phyloP scores from a whole-genome alignment of 2,797 vertebrate genomes.

The Hoplostethus mediterraneus region DNA sequence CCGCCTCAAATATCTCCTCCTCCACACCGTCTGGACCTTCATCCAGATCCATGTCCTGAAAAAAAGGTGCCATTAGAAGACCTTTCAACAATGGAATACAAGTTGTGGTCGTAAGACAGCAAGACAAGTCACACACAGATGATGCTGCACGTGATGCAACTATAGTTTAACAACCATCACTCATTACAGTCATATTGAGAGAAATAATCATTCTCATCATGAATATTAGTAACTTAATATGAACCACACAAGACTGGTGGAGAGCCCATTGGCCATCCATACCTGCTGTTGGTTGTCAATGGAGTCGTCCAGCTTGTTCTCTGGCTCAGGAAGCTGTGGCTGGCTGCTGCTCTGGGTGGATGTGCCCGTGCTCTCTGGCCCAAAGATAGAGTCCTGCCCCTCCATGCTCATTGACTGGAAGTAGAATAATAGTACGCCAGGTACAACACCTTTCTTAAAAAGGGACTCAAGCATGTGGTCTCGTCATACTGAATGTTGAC shows the following conservation, averaged over 20 bases:
- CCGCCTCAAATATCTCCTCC: conserved; percentile 93
- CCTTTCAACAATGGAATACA: background rate
- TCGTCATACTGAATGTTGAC: background rate
- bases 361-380: conserved; percentile 90
- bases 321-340: conserved; percentile 89
- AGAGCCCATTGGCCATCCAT: conserved; percentile 11
- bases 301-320: conserved; percentile 92
- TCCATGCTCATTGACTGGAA: conserved; percentile 90
- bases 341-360: conserved; percentile 92
- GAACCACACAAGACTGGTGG: background rate
- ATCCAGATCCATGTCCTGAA: conserved; percentile 98
- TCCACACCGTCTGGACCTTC: conserved; percentile 94
- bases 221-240: background rate
- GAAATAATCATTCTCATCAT: background rate
- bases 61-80: background rate
- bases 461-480: background rate
- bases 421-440: background rate
- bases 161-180: background rate
- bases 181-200: background rate
- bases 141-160: background rate
- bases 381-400: conserved; percentile 92
- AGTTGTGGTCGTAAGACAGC: background rate
- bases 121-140: background rate
- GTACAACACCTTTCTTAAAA: background rate
- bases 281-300: conserved; percentile 98